These are phyloP conservation scores for Lamellibrachia columna DNA, from an alignment of 2,888 invertebrate genomes.

Conservation along the genomic window DNA sequence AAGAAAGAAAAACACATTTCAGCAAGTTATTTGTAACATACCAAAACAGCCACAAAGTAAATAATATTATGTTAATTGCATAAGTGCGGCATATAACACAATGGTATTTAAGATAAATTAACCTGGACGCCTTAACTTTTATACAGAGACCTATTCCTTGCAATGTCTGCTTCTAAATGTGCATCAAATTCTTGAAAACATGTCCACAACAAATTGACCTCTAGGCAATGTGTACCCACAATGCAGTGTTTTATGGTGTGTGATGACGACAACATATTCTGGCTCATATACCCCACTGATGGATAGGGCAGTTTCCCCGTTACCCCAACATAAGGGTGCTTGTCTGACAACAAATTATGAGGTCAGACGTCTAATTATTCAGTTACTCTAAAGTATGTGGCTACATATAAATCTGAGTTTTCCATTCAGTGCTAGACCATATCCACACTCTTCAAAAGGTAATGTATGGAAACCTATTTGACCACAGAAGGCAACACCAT, in stretches of 20 bases:
- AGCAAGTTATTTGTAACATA: not conserved
- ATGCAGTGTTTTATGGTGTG: not conserved
- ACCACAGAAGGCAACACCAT: not conserved
- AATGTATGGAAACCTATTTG: not conserved
- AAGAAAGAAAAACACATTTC: not conserved
- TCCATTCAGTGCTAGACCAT: not conserved
- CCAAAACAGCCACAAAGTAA: not conserved
- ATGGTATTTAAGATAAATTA: too few species aligned
- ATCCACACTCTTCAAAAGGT: not conserved
- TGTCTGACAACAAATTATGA: not conserved
- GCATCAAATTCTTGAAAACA: not conserved
- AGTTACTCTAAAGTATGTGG: not conserved
- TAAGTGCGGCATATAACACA: not conserved
- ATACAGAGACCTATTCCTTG: not conserved
- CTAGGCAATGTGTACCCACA: not conserved
- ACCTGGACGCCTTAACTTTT: not conserved
- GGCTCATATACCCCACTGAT: not conserved
- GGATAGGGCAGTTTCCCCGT: not conserved
- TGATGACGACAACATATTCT: not conserved
- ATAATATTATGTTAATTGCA: not conserved
- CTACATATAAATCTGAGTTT: not conserved
- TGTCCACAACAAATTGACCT: not conserved
- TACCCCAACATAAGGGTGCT: not conserved
- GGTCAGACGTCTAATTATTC: not conserved
- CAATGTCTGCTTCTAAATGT: not conserved